Evolutionary conservation across 1,140 invertebrate genomes (phyloP), one percentile per base, ranked within the genome.

Genomic region (Trinorchestia longiramus): DNA sequence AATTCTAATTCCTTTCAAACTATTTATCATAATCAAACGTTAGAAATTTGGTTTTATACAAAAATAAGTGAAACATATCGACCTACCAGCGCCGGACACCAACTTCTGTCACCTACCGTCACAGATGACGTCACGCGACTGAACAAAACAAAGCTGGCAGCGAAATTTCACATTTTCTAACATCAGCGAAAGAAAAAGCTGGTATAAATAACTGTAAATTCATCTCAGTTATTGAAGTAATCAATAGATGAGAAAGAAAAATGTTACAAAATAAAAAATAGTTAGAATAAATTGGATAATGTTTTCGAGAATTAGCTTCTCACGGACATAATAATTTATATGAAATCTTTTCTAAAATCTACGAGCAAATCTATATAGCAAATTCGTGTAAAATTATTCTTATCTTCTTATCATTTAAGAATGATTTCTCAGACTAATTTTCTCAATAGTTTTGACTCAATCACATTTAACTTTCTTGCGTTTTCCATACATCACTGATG

Each of bases 81-180:
- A 90, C 88, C 88, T 90, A 90, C 88, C 88, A 90, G 88, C 88
- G 88, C 92, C 92, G 92, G 92, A 94, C 43, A 94, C 41, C 43
- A 94, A 42, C 4, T 47, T 94, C 92, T 47, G 92, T 47, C 44
- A 44, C 92, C 44, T 45, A 23, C 92, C 92, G 43, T 94, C 44
- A 47, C 92, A 45, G 43, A 47, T 94, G 92, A 94, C 92, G 92
- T 94, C 92, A 94, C 92, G 92, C 92, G 92, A 94, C 92, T 94
- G 92, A 94, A 94, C 92, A 94, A 45, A 94, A 94, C 92, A 94
- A 94, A 94, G 92, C 92, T 94, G 92, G 92, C 44, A 94, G 40
- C 40, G 92, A 94, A 94, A 45, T 42, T 94, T 94, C 92, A 94
- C 92, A 94, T 94, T 94, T 94, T 94, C 92, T 94, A 45, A 47